Conservation (phyloP, 2,888 invertebrate genomes). For the Nephrotoma flavescens region DNA sequence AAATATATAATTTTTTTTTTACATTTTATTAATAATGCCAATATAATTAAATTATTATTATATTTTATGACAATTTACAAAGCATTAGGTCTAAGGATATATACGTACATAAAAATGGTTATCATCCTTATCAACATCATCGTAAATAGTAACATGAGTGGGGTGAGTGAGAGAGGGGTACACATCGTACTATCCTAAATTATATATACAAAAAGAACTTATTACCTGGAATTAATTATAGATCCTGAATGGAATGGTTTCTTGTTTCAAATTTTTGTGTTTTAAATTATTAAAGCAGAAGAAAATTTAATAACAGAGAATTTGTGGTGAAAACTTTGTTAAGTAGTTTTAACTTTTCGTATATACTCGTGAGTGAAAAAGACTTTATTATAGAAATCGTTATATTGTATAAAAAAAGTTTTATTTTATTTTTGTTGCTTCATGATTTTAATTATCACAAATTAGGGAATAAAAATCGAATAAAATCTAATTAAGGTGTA, state of each 20-base stretch:
- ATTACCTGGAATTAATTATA: background rate
- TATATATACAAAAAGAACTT: background rate
- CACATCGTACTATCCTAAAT: background rate
- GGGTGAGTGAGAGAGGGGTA: no score
- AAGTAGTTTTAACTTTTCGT: background rate
- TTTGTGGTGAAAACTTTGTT: background rate
- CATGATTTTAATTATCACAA: background rate
- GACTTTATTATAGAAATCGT: background rate
- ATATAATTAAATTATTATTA: background rate
- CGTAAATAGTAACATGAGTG: no score
- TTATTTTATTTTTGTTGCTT: background rate
- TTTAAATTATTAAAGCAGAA: background rate
- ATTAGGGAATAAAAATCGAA: background rate
- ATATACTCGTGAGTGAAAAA: background rate
- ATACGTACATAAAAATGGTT: background rate
- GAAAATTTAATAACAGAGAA: background rate
- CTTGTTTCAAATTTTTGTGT: background rate
- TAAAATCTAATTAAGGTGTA: background rate
- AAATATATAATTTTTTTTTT: background rate
- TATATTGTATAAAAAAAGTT: background rate
- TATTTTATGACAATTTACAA: background rate
- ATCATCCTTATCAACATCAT: background rate
- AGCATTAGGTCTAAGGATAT: background rate
- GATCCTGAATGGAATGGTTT: background rate
- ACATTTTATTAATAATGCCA: background rate